Evolutionary conservation across 1,140 invertebrate species (phyloP), one percentile per base, ranked within the genome.

Genomic region (Leptinotarsa defecta): DNA sequence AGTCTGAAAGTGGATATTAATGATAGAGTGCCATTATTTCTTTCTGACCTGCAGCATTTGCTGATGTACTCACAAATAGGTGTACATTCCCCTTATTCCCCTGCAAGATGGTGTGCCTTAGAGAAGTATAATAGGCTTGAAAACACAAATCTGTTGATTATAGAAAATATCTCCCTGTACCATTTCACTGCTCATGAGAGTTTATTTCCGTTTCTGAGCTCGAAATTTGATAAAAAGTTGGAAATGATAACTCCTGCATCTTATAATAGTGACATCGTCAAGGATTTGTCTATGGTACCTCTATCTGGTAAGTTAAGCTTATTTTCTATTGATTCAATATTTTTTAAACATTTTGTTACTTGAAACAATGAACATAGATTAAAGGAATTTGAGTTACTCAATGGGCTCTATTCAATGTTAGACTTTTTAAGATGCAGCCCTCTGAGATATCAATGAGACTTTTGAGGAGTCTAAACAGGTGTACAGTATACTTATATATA

Each of bases 11-110:
- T 86, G 34, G 83, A 87, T 48, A 78, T 84, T 43, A 83, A 89
- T 68, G 86, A 90, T 67, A 88, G 93, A 77, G 89, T 92, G 65
- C 95, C 95, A 11, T 87, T 97, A 77, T 92, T 94, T 83, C 86
- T 95, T 0, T 91, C 90, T 61, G 95, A 97, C 84, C 84, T 96
- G 73, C 94, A 96, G 84, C 91, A 96, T 87, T 87, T 97, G 68
- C 81, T 96, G 4, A 85, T 96, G 80, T 92, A 92, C 84, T 92
- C 94, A 2, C 84, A 95, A 72, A 86, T 94, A 67, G 92, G 92
- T 5, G 90, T 92, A 79, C 85, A 91, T 49, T 91, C 92, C 64
- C 90, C 92, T 22, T 91, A 91, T 74, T 83, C 86, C 63, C 89
- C 92, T 19, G 87, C 89, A 27, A 88, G 94, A 78, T 97, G 95